Percentiles rank a stretch among this genome's conserved stretches.
Conservation (phyloP, 2,797 vertebrate genomes). For the Sebastes jordani region DNA sequence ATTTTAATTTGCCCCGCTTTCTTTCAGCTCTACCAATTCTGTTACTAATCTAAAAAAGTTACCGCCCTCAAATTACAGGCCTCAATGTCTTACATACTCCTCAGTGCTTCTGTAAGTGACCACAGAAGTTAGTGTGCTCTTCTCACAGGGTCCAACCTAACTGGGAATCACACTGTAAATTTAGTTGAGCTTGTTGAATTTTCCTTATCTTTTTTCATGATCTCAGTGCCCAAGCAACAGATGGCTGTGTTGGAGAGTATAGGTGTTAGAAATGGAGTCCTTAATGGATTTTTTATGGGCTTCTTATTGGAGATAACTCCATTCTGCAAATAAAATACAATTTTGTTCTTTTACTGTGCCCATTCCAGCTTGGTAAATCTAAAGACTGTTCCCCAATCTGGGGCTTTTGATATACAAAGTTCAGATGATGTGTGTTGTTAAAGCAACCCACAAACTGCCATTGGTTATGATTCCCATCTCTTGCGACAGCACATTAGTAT, state of each 20-base stretch:
- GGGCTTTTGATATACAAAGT: conserved; percentile 43
- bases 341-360: conserved; percentile 1
- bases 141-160: not conserved
- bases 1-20: not conserved
- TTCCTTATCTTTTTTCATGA: not conserved
- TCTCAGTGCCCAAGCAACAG: conserved; percentile 8
- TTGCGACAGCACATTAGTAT: conserved; percentile 24
- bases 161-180: not conserved
- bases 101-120: not conserved
- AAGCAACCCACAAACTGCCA: conserved; percentile 25
- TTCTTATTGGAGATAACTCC: not conserved
- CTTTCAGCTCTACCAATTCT: not conserved
- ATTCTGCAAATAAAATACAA: not conserved
- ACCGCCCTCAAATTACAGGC: not conserved
- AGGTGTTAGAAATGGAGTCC: not conserved
- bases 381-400: conserved; percentile 37
- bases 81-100: not conserved
- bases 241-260: not conserved
- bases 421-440: conserved; percentile 14
- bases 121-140: not conserved
- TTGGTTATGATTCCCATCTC: conserved; percentile 10
- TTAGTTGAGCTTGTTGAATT: not conserved
- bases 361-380: conserved; percentile 25
- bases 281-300: not conserved
- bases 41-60: not conserved